These are phyloP conservation scores for Palythoa caribaeorum DNA, from an alignment of 92 coral and sea anemone genomes.

Conservation along the genomic window DNA sequence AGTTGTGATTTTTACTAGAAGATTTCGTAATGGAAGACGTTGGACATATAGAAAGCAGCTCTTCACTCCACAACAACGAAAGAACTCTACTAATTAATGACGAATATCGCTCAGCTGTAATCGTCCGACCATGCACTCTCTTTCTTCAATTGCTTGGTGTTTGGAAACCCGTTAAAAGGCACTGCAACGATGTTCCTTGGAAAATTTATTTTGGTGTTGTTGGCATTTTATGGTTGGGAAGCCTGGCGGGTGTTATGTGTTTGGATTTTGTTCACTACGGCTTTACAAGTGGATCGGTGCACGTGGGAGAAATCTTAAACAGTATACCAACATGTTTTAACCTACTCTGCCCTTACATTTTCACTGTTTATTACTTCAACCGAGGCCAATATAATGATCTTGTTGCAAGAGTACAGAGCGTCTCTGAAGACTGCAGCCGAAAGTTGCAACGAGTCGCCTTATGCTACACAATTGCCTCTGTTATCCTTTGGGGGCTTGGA, in stretches of 20 bases:
- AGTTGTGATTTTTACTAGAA: too few species aligned
- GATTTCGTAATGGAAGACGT: neutral
- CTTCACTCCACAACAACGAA: slow-evolving; percentile 8
- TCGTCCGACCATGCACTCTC: slow-evolving; percentile 63
- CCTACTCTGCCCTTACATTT: slow-evolving; percentile 67
- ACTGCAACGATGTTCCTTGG: slow-evolving; percentile 51
- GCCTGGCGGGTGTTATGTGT: slow-evolving; percentile 68
- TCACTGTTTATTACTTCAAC: slow-evolving; percentile 61
- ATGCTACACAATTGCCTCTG: slow-evolving; percentile 57
- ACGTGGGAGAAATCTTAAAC: slow-evolving; percentile 64
- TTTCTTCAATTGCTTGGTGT: slow-evolving; percentile 65
- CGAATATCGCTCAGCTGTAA: slow-evolving; percentile 32
- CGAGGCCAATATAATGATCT: slow-evolving; percentile 72
- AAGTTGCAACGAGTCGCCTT: slow-evolving; percentile 50
- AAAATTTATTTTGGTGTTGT: slow-evolving; percentile 48
- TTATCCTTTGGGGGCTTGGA: slow-evolving; percentile 56
- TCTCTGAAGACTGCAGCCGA: slow-evolving; percentile 45
- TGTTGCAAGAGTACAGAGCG: slow-evolving; percentile 67
- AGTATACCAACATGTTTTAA: slow-evolving; percentile 65
- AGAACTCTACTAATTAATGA: slow-evolving; percentile 28
- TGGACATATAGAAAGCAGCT: neutral
- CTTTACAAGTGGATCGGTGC: slow-evolving; percentile 49
- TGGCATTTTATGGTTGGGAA: slow-evolving; percentile 55
- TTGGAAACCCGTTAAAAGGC: slow-evolving; percentile 63
- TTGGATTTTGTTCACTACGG: slow-evolving; percentile 80